These are phyloP conservation scores for Chymomyza costata DNA, from an alignment of 1,140 invertebrate species.

Conservation along the genomic window DNA sequence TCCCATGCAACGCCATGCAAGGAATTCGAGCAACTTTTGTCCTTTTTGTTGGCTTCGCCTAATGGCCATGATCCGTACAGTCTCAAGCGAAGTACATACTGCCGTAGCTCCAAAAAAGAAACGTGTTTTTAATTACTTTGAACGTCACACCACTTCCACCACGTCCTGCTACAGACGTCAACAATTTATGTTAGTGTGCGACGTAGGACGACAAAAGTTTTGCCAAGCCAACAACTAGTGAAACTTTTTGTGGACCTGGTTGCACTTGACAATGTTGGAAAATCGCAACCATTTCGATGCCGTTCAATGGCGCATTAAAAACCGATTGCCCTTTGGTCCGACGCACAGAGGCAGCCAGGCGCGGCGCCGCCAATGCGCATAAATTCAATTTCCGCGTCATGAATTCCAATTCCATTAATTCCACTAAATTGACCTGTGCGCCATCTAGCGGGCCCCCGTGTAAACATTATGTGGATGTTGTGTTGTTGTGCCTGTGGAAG, in stretches of 20 bases:
- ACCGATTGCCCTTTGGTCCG: conserved; percentile 47
- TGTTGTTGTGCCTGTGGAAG: conserved; percentile 45
- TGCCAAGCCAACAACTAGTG: conserved; percentile 18
- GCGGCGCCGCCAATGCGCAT: conserved; percentile 45
- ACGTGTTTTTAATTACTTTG: conserved; percentile 70
- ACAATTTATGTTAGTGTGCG: too few species aligned
- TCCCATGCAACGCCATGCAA: conserved; percentile 54
- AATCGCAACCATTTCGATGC: conserved; percentile 67
- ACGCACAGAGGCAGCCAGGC: conserved; percentile 14
- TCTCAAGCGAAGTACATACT: conserved; percentile 20
- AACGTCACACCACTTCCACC: too few species aligned
- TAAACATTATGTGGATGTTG: conserved; percentile 22
- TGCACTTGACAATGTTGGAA: conserved; percentile 34
- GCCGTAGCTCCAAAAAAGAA: conserved; percentile 28
- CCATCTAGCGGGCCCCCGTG: conserved; percentile 68
- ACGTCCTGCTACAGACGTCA: too few species aligned
- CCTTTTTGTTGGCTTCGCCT: conserved; percentile 18
- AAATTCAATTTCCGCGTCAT: conserved; percentile 74
- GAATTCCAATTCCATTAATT: conserved; percentile 75
- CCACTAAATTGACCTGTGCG: conserved; percentile 73
- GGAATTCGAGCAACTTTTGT: conserved; percentile 53
- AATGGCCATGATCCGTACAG: conserved; percentile 2
- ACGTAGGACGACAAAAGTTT: conserved; percentile 29
- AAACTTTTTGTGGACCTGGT: conserved; percentile 3
- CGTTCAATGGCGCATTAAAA: conserved; percentile 73